Percentiles rank a stretch among this genome's conserved stretches.
phyloP scores from a whole-genome alignment of 2,797 vertebrate species.

The Phyllotis vaccarum region DNA sequence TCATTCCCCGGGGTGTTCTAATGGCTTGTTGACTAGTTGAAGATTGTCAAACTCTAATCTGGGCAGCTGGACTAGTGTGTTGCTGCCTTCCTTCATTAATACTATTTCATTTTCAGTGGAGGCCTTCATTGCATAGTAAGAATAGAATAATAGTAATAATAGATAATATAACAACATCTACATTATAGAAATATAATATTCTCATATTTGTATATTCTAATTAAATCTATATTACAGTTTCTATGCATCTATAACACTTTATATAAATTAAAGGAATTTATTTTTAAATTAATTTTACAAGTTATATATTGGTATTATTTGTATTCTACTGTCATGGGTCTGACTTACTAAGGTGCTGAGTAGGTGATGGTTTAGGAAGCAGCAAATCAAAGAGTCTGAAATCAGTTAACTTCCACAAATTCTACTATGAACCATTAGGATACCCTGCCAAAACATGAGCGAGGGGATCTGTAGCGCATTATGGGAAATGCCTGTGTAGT shows the following conservation, averaged over 20 bases:
- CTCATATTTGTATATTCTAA: neutral
- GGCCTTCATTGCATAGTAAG: neutral
- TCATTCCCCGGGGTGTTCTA: neutral
- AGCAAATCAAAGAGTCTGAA: neutral
- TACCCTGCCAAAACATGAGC: neutral
- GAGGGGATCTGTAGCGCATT: neutral
- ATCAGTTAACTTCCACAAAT: neutral
- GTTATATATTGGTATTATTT: conserved; percentile 1
- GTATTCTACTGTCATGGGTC: conserved; percentile 20
- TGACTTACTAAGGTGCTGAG: conserved; percentile 8
- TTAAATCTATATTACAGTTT: neutral
- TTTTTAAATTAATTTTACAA: neutral
- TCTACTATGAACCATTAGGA: neutral
- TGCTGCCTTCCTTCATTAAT: neutral
- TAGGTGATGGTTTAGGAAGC: conserved; percentile 28
- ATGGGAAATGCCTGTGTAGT: neutral
- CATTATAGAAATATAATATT: neutral
- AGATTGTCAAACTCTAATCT: conserved; percentile 20
- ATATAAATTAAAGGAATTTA: neutral
- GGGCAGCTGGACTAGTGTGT: neutral
- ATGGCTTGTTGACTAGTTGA: neutral
- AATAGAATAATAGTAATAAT: conserved; percentile 24
- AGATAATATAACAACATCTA: neutral
- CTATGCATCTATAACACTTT: neutral
- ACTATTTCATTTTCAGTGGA: conserved; percentile 25